Percentiles rank a stretch among this genome's conserved stretches.
Evolutionary conservation across 2,113 vertebrate genomes (phyloP).

Genomic region (Monopterus albus): DNA sequence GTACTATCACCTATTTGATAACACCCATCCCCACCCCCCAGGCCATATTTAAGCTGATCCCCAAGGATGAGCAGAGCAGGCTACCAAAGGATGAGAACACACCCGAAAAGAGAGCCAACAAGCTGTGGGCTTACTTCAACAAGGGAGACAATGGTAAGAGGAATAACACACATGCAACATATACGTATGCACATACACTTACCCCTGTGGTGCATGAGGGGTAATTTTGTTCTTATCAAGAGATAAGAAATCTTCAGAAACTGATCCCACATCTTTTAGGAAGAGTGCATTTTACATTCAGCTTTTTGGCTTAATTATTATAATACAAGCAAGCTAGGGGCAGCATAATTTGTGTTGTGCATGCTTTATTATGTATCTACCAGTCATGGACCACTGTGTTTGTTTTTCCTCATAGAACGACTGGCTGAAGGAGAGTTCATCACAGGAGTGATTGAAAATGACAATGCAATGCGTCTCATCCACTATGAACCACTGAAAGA

Average conservation of each 20-base stretch:
- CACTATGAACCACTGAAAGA: constrained; percentile 81
- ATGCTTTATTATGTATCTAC: constrained; percentile 17
- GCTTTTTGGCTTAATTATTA: constrained; percentile 53
- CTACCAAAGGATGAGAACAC: constrained; percentile 90
- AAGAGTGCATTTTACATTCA: constrained; percentile 58
- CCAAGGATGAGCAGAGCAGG: constrained; percentile 81
- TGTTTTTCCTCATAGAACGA: constrained; percentile 72
- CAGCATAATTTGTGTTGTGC: too few relatives aligned
- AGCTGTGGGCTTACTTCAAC: constrained; percentile 89
- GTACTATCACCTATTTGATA: constrained; percentile 29
- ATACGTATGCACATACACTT: not conserved
- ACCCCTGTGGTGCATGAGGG: constrained; percentile 2
- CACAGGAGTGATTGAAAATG: constrained; percentile 84
- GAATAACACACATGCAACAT: not conserved
- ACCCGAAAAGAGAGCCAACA: constrained; percentile 88
- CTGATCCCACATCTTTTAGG: constrained; percentile 44
- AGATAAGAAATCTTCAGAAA: too few relatives aligned
- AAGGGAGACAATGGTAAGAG: constrained; percentile 87
- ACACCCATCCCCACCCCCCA: constrained; percentile 59
- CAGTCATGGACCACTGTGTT: not conserved
- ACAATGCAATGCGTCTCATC: constrained; percentile 86
- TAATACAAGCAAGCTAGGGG: constrained; percentile 63
- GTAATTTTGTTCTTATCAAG: too few relatives aligned
- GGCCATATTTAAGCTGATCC: constrained; percentile 93
- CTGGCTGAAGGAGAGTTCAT: constrained; percentile 88